phyloP scores from a whole-genome alignment of 2,797 vertebrate genomes.

The Enteromius mattozi region DNA sequence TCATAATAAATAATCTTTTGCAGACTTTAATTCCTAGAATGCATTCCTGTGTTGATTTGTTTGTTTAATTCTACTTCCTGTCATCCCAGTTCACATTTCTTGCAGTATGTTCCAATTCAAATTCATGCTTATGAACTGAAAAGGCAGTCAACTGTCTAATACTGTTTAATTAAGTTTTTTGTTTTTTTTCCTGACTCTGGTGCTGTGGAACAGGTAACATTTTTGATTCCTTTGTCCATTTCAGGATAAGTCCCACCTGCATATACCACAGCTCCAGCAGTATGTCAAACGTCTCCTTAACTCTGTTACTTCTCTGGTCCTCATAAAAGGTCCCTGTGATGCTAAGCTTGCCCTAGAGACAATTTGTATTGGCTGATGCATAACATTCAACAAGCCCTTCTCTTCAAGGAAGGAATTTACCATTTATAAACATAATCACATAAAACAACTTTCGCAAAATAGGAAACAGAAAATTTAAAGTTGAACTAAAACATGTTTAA shows the following conservation, averaged over 20 bases:
- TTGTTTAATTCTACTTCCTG: not conserved
- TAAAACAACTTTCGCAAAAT: constrained; percentile 53
- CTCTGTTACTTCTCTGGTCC: constrained; percentile 14
- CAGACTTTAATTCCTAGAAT: not conserved
- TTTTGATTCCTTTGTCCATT: not conserved
- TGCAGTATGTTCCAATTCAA: not conserved
- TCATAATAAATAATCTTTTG: not conserved
- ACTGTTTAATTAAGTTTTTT: not conserved
- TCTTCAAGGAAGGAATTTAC: constrained; percentile 78
- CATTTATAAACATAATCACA: constrained; percentile 82
- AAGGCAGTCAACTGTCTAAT: not conserved
- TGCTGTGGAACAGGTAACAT: not conserved
- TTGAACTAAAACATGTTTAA: constrained; percentile 34
- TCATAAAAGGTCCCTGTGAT: constrained; percentile 14
- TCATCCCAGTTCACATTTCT: not conserved
- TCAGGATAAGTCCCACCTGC: not conserved
- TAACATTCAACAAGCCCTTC: constrained; percentile 85
- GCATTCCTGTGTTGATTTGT: not conserved
- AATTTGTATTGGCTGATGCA: constrained; percentile 84
- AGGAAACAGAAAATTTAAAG: constrained; percentile 40
- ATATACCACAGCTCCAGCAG: not conserved
- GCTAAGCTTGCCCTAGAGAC: constrained; percentile 77
- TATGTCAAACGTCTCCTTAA: not conserved
- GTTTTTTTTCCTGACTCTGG: not conserved
- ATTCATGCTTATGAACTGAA: not conserved